A percentile compares a stretch with the other conserved stretches of the same genome.
These are phyloP conservation scores for Hystrix brachyura DNA, from an alignment of 2,113 vertebrate genomes.

Conservation along the genomic window DNA sequence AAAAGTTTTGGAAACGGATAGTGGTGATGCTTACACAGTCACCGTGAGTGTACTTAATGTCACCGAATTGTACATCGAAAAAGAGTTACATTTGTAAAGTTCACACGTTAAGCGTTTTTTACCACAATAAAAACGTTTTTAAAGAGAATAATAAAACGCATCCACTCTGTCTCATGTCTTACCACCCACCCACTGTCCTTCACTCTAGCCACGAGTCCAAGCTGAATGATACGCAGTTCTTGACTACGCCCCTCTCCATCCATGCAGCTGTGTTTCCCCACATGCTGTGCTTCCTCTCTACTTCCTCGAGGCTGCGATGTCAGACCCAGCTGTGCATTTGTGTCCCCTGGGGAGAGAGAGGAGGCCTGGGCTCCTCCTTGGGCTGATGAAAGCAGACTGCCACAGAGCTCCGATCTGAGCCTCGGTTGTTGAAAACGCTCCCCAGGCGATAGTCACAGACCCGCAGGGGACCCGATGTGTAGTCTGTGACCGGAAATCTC, in stretches of 20 bases:
- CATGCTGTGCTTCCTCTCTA: slow-evolving; percentile 25
- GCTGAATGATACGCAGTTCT: not conserved
- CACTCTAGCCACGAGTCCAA: not conserved
- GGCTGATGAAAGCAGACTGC: not conserved
- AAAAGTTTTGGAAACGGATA: not conserved
- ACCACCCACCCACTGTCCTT: not conserved
- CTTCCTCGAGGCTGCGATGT: slow-evolving; percentile 10
- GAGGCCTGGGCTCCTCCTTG: not conserved
- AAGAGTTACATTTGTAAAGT: not conserved
- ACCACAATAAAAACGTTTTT: not conserved
- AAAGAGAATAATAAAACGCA: not conserved
- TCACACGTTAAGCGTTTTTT: not conserved
- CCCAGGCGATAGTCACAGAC: not conserved
- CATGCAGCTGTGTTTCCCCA: not conserved
- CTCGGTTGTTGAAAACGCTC: not conserved
- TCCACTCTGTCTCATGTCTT: not conserved
- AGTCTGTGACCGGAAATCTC: not conserved
- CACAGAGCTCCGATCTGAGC: not conserved
- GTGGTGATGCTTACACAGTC: not conserved
- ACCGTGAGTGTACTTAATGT: not conserved
- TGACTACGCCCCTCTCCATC: not conserved
- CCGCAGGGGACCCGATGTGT: not conserved
- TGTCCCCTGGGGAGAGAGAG: not conserved
- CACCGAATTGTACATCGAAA: not conserved
- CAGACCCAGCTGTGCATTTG: not conserved